Base-by-base conservation (phyloP, 1,140 invertebrate species). In the Samia ricini region DNA sequence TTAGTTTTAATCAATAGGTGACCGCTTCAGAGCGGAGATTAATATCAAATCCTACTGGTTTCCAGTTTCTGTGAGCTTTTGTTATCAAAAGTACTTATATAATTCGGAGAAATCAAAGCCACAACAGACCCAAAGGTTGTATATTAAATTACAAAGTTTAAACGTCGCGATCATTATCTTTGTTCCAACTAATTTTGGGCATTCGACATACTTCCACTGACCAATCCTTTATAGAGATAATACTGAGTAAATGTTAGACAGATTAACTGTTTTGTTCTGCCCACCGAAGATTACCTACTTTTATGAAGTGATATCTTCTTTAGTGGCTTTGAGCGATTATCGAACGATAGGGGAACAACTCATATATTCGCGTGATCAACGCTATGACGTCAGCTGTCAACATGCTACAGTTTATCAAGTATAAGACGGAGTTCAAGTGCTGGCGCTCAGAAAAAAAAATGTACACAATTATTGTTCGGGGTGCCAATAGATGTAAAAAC, bases 131-230 rank as follows among this genome's bases (percentile, higher is more conserved):
- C 12, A 23, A 62, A 19, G 55, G n/a, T 48, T 56, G 54, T 63
- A n/a, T n/a, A 63, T 63, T 56, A 57, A 63, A 48, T 63, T 57
- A 57, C 29, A 48, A 63, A 63, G 61, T 57, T n/a, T 57, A 12
- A 63, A 63, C 48, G 22, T 57, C 22, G 24, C 55, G 63, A 65
- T 56, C 48, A 68, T 65, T 69, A 69, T 69, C 70, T 72, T 51
- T 52, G 33, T 61, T 58, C 21, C 58, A 72, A 66, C 66, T 72
- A 66, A 71, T 69, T 67, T 71, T 51, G 66, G 62, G 42, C 63
- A 42, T 21, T 52, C 55, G 20, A 42, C 23, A 56, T 66, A 72
- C 63, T 72, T 66, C 33, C 52, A 58, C 21, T 64, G 59, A 36
- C 36, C 55, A 64, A 64, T 49, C 58, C 42, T 61, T 57, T 68